Evolutionary conservation across 2,888 invertebrate genomes (phyloP), one percentile per base, ranked within the genome.

Genomic region (Ditylenchus weischeri): DNA sequence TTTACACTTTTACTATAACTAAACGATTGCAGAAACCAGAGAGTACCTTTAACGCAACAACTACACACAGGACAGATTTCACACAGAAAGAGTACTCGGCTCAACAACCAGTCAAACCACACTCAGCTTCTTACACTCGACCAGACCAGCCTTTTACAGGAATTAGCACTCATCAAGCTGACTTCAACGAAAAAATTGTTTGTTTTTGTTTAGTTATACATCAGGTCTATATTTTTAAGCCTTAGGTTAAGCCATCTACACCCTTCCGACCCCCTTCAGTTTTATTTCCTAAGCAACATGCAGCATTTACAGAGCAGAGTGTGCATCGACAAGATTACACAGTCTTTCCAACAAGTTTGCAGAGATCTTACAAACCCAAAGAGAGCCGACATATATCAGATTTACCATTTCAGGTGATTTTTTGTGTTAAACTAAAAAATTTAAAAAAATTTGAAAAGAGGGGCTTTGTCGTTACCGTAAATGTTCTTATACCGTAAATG

Each of bases 91-190:
- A 36, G 21, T 23, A 19, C 11, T 21, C 59, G 10, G 19, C 35
- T 59, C 36, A 59, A n/a, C 38, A 11, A 59, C 2, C 43, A 29
- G 23, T 43, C 19, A 36, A 35, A 21, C 59, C 36, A 29, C 36
- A 59, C 11, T 59, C 59, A 11, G 19, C 36, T 19, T 19, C 35
- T 35, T 38, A 36, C 19, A 23, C 19, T 35, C 21, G 59, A 21
- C 59, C 36, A 1, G 36, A 5, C 36, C 59, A 59, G 36, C 59
- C 59, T 21, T 59, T 59, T 36, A n/a, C 13, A 11, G 59, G 36
- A 36, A 59, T 59, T 11, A 59, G 59, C 35, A 59, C 59, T 38
- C 59, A 59, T 15, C 36, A 59, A 35, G 59, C 59, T 21, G 59
- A 59, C 35, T 59, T 19, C 38, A 23, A 29, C 13, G 43, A 23